Conservation (phyloP, 1,140 invertebrate genomes). For the Zaprionus gabonicus region DNA sequence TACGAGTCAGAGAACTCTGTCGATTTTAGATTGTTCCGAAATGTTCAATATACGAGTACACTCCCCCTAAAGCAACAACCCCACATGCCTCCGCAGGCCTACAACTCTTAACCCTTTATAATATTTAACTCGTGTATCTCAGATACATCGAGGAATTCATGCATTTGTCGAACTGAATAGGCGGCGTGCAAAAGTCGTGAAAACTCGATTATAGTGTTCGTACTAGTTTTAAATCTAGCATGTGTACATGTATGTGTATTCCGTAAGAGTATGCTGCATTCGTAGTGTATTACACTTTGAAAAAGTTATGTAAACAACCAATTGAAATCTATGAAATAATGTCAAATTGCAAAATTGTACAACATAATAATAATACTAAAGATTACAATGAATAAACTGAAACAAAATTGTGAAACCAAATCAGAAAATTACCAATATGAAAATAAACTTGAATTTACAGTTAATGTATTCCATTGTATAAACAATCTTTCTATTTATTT, state of each 20-base stretch:
- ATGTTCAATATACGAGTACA: background rate
- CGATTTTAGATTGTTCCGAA: conserved; percentile 6
- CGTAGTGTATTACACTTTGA: conserved; percentile 29
- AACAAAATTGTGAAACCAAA: background rate
- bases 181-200: conserved; percentile 24
- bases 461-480: background rate
- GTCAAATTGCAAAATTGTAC: conserved; percentile 42
- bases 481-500: background rate
- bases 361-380: conserved; percentile 24
- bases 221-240: conserved; percentile 25
- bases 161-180: conserved; percentile 22
- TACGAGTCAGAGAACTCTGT: background rate
- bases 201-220: conserved; percentile 25
- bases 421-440: conserved; percentile 18
- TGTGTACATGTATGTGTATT: conserved; percentile 11
- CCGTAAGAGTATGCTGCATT: conserved; percentile 17
- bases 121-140: background rate
- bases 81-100: background rate
- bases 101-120: background rate
- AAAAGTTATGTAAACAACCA: conserved; percentile 23
- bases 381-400: conserved; percentile 1
- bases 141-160: conserved; percentile 9
- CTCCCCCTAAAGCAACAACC: background rate
- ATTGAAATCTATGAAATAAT: conserved; percentile 33
- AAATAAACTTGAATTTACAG: conserved; percentile 26